A percentile compares a stretch with the other conserved stretches of the same genome.
These are phyloP conservation scores for Pseudomyrmex dendroicus DNA, from an alignment of 1,140 invertebrate genomes.

Conservation along the genomic window DNA sequence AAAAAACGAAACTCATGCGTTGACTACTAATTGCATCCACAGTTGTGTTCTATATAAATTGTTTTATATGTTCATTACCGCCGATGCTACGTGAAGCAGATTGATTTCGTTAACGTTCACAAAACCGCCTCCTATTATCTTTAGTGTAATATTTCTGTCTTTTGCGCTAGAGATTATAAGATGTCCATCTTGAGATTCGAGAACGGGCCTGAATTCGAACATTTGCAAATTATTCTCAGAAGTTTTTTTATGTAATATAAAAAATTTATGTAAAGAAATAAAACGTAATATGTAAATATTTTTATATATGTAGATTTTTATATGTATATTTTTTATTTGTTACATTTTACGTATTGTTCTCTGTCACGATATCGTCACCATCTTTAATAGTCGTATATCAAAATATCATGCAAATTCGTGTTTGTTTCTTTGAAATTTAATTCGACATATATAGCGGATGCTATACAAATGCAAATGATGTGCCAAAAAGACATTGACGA, in stretches of 20 bases:
- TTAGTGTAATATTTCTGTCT: conserved; percentile 88
- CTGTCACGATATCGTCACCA: neutral
- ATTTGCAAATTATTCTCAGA: conserved; percentile 26
- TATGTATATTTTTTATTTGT: neutral
- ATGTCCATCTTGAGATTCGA: conserved; percentile 88
- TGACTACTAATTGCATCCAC: neutral
- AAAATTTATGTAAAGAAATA: conserved; percentile 10
- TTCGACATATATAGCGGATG: neutral
- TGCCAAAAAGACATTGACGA: neutral
- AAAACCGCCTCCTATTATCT: conserved; percentile 86
- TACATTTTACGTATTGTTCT: neutral
- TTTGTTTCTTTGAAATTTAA: neutral
- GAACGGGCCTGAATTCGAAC: conserved; percentile 85
- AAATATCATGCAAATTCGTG: neutral
- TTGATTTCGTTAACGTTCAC: conserved; percentile 87
- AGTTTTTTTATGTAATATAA: neutral
- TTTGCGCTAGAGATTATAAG: conserved; percentile 87
- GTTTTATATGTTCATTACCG: conserved; percentile 76
- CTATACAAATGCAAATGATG: conserved; percentile 7
- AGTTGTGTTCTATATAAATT: neutral
- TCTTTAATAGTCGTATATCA: neutral
- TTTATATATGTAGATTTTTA: neutral
- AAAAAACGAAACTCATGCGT: conserved; percentile 35
- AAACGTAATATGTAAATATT: too few relatives aligned
- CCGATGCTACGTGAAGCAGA: conserved; percentile 84